phyloP scores from a whole-genome alignment of 2,797 vertebrate species.

The Lophura swinhoii region DNA sequence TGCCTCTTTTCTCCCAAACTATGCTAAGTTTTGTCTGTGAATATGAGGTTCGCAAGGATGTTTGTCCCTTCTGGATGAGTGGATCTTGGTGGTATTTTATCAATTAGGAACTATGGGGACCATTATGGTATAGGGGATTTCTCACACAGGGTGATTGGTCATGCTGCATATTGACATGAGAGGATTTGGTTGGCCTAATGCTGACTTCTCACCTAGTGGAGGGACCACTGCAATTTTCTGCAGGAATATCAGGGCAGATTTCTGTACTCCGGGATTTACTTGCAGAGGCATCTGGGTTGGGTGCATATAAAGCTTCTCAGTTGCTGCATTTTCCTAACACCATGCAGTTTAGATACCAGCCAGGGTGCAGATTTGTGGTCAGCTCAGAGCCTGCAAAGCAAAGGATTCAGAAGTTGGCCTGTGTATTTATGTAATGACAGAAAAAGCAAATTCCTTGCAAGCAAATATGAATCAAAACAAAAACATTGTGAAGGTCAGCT shows the following conservation, averaged over 20 bases:
- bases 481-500: slow-evolving; percentile 58
- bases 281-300: not conserved
- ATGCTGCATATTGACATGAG: not conserved
- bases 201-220: not conserved
- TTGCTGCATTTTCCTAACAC: not conserved
- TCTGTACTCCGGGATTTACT: not conserved
- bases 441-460: slow-evolving; percentile 56
- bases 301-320: accelerated
- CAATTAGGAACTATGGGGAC: not conserved
- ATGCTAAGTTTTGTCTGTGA: not conserved
- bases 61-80: not conserved
- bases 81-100: not conserved
- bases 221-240: not conserved
- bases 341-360: not conserved
- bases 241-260: not conserved
- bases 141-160: not conserved
- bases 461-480: slow-evolving; percentile 69
- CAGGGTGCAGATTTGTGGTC: not conserved
- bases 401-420: slow-evolving; percentile 15
- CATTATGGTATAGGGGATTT: not conserved
- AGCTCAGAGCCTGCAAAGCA: not conserved
- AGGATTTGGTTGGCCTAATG: not conserved
- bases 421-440: slow-evolving; percentile 41
- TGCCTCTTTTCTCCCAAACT: not conserved
- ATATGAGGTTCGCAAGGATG: not conserved